Evolutionary conservation across 2,888 invertebrate genomes (phyloP).

Genomic region (Acronicta leporina): DNA sequence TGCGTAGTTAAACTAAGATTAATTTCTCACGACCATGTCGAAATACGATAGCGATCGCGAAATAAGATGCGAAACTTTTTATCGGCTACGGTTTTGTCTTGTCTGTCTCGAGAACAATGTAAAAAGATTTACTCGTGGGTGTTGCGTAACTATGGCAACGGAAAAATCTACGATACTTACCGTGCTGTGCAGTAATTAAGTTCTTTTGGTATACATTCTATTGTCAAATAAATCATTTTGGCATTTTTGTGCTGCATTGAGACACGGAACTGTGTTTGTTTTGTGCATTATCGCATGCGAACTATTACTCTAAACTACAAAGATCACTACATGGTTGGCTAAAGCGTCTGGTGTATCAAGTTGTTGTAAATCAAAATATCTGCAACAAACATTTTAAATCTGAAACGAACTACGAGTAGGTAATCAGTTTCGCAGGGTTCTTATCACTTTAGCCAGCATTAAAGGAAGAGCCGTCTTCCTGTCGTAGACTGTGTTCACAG

Average conservation of each 20-base stretch:
- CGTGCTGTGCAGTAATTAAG: conserved; percentile 30
- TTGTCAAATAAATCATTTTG: conserved; percentile 27
- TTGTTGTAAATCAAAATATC: too few relatives aligned
- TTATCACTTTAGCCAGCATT: too few relatives aligned
- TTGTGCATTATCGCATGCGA: background rate
- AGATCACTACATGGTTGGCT: too few relatives aligned
- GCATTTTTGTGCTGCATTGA: conserved; percentile 9
- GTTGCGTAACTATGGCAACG: conserved; percentile 47
- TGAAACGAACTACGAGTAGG: too few relatives aligned
- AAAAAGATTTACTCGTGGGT: conserved; percentile 53
- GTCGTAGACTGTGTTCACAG: too few relatives aligned
- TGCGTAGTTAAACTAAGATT: conserved; percentile 53
- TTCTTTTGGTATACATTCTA: conserved; percentile 14
- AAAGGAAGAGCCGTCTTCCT: too few relatives aligned
- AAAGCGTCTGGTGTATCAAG: too few relatives aligned
- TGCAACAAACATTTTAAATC: too few relatives aligned
- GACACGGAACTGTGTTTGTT: background rate
- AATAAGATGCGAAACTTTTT: conserved; percentile 78
- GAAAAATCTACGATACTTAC: conserved; percentile 46
- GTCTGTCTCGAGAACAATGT: conserved; percentile 62
- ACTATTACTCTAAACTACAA: background rate
- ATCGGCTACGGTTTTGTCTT: conserved; percentile 67
- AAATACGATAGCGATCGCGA: conserved; percentile 73
- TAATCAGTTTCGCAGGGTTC: too few relatives aligned
- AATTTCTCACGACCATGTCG: conserved; percentile 78